These are phyloP conservation scores for Xylocampa areola DNA, from an alignment of 2,888 invertebrate species.

Conservation along the genomic window DNA sequence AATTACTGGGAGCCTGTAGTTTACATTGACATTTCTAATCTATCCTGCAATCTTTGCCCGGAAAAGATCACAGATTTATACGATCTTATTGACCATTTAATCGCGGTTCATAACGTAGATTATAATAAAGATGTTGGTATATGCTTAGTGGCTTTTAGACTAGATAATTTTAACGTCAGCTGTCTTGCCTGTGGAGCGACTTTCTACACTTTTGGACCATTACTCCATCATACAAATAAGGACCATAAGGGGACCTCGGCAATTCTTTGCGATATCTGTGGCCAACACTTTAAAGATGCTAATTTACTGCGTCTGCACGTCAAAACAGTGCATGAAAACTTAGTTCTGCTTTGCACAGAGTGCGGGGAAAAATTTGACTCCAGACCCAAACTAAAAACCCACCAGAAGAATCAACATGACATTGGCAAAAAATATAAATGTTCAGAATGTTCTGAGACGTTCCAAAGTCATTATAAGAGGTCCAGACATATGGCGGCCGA, in stretches of 20 bases:
- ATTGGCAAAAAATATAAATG: slow-evolving; percentile 88
- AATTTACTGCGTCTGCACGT: slow-evolving; percentile 75
- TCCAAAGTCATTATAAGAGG: slow-evolving; percentile 81
- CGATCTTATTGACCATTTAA: slow-evolving; percentile 80
- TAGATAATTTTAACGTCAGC: slow-evolving; percentile 77
- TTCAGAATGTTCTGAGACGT: slow-evolving; percentile 77
- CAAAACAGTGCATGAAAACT: slow-evolving; percentile 80
- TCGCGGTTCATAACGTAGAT: slow-evolving; percentile 70
- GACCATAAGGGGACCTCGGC: slow-evolving; percentile 83
- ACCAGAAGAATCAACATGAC: slow-evolving; percentile 82
- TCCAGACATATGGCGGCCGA: slow-evolving; percentile 82
- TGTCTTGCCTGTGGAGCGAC: slow-evolving; percentile 79
- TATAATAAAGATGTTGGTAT: slow-evolving; percentile 83
- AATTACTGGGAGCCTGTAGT: slow-evolving; percentile 85
- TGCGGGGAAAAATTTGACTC: slow-evolving; percentile 86
- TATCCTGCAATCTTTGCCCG: slow-evolving; percentile 78
- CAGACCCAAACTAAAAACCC: slow-evolving; percentile 84
- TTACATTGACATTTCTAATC: slow-evolving; percentile 77
- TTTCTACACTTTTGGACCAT: slow-evolving; percentile 82
- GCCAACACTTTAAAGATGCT: slow-evolving; percentile 82
- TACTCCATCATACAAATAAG: slow-evolving; percentile 83
- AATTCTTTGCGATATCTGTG: slow-evolving; percentile 82
- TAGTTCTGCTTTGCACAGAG: slow-evolving; percentile 76
- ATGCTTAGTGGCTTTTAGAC: slow-evolving; percentile 82
- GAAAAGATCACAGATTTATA: slow-evolving; percentile 75